Percentiles rank a stretch among this genome's conserved stretches.
phyloP scores from a whole-genome alignment of 2,797 vertebrate species.

The Pachyuromys duprasi region DNA sequence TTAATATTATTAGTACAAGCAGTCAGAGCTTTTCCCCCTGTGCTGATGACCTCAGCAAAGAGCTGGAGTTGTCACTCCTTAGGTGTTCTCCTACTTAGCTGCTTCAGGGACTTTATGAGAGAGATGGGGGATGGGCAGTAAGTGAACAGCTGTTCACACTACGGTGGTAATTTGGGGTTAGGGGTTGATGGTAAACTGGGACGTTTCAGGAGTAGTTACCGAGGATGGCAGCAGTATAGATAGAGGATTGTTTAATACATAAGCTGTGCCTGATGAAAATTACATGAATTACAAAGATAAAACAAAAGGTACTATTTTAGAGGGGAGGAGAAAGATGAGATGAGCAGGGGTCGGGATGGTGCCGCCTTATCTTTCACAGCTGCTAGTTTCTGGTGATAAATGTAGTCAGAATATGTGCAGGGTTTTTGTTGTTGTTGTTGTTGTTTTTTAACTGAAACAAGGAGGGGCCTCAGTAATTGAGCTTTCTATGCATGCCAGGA shows the following conservation, averaged over 20 bases:
- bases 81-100: background rate
- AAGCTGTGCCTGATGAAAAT: background rate
- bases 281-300: background rate
- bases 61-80: background rate
- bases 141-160: background rate
- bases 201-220: background rate
- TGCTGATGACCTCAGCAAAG: background rate
- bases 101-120: background rate
- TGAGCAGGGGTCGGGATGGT: too few species aligned
- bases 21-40: background rate
- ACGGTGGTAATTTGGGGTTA: background rate
- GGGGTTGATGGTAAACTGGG: background rate
- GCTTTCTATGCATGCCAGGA: background rate
- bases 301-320: slow-evolving; percentile 27
- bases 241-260: background rate
- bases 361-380: background rate
- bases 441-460: background rate
- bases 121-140: background rate
- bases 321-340: background rate
- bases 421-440: too few species aligned
- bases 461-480: background rate
- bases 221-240: background rate
- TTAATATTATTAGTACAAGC: slow-evolving; percentile 3
- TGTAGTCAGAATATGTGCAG: background rate
- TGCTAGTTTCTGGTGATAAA: background rate